Evolutionary conservation across 2,113 vertebrate species (phyloP), one percentile per base, ranked within the genome.

Genomic region (Lophotis ruficrista): DNA sequence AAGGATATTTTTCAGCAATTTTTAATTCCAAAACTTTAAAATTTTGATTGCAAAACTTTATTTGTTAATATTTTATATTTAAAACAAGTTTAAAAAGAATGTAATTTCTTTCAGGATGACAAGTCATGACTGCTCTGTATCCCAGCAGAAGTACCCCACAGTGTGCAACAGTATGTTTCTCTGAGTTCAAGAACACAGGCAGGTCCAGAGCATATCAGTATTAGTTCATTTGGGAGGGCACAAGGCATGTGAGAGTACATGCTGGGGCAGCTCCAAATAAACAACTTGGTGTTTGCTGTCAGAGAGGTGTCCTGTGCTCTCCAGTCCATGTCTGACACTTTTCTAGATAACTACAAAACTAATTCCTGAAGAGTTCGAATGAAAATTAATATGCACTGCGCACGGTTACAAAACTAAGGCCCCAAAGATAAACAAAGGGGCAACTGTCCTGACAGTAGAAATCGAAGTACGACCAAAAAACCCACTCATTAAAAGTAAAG

Each of bases 61-160:
- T 35, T 75, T 83, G 41, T 58, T 33, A 24, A 31, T 47, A 30
- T 47, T 76, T 87, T 45, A 31, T 25, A 60, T 50, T 50, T 38
- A 9, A 33, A 60, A 27, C 9, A 25, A 31, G 1, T 38, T 35
- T 43, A 2, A 37, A 77, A 72, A 37, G 0, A 48, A 50, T 24
- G 7, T 7, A 2, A 21, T 79, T 87, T 92, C 12, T 22, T 76
- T 65, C 3, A 0, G 8, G 14, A 3, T 53, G 33, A 19, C 11
- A 73, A 43, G 16, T 35, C 12, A 45, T 0, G 0, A 25, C 38
- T 65, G 21, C 12, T 70, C 28, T 76, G 21, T 41, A 56, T 33
- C 35, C 38, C 18, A 87, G 24, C n/a, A 75, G 35, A 61, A 87
- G 10, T 23, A 62, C 12, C 12, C 33, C 22, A 41, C 10, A 3